Evolutionary conservation across 2,113 vertebrate species (phyloP).

Genomic region (Bos taurus): ARS-UCD2.0 NC_037338.1:97951001-97951500

Average conservation of each 20-base stretch:
- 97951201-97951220: background rate
- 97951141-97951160: constrained; percentile 76
- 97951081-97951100: constrained; percentile 95
- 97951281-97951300: background rate
- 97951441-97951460: background rate
- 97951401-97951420: background rate
- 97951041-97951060: constrained; percentile 93
- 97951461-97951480: background rate
- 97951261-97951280: background rate
- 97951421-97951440: background rate
- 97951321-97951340: background rate
- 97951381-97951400: background rate
- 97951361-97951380: background rate
- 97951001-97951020: constrained; percentile 68
- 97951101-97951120: constrained; percentile 95
- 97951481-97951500: background rate
- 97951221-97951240: constrained; percentile 36
- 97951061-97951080: constrained; percentile 92
- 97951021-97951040: constrained; percentile 96
- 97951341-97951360: background rate
- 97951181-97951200: constrained; percentile 73
- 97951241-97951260: constrained; percentile 22
- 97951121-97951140: constrained; percentile 82
- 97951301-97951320: background rate
- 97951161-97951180: constrained; percentile 89